Percentiles rank a stretch among this genome's conserved stretches.
phyloP scores from a whole-genome alignment of 37 sponge, comb jelly and placozoan species.

The Amphimedon queenslandica region DNA sequence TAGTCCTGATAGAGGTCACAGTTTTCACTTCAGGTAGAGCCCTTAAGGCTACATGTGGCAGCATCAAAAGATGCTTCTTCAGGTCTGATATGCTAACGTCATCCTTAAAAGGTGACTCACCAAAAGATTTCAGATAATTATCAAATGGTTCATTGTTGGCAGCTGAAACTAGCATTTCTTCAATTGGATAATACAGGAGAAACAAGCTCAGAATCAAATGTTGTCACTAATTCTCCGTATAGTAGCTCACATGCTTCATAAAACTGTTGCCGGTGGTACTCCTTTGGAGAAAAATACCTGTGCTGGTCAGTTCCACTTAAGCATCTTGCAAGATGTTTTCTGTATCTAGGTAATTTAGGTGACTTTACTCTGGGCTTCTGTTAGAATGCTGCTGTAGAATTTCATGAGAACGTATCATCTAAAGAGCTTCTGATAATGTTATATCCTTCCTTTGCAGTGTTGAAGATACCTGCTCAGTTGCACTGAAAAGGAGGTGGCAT shows the following conservation, averaged over 20 bases:
- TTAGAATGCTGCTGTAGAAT: conserved; percentile 31
- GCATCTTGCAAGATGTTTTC: conserved; percentile 30
- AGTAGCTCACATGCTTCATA: conserved; percentile 62
- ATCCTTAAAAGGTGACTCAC: conserved; percentile 42
- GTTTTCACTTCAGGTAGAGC: conserved; percentile 31
- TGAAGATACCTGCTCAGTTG: conserved; percentile 37
- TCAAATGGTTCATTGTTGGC: conserved; percentile 29
- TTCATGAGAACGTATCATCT: conserved; percentile 26
- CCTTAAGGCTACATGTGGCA: conserved; percentile 43
- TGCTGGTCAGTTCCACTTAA: conserved; percentile 37
- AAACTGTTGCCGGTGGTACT: conserved; percentile 29
- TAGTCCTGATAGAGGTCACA: conserved; percentile 48
- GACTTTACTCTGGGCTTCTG: conserved; percentile 11
- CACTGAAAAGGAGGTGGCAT: conserved; percentile 26
- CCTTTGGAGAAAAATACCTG: conserved; percentile 11
- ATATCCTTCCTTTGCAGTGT: conserved; percentile 28
- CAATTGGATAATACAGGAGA: conserved; percentile 22
- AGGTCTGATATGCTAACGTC: conserved; percentile 38
- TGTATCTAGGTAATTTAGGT: conserved; percentile 47
- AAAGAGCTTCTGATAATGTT: conserved; percentile 38
- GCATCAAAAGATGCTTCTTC: conserved; percentile 30
- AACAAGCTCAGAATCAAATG: conserved; percentile 35
- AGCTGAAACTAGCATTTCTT: conserved; percentile 24
- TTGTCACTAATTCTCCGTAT: conserved; percentile 14
- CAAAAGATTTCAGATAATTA: conserved; percentile 9